These are phyloP conservation scores for Calidris pugnax DNA, from an alignment of 2,113 vertebrate species.

Conservation along the genomic window DNA sequence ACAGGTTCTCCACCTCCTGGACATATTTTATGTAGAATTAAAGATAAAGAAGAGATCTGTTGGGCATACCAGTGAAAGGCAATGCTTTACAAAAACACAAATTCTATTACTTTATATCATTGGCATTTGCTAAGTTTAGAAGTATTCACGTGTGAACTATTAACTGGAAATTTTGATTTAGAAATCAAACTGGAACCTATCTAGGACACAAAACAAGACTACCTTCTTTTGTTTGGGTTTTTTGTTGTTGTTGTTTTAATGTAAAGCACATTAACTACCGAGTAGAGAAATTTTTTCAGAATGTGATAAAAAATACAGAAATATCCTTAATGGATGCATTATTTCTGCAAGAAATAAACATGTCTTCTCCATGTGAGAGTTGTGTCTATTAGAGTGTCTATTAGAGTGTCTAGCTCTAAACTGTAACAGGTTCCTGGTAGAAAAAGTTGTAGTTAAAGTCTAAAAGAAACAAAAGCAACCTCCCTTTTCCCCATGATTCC, in stretches of 20 bases:
- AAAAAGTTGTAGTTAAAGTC: neutral
- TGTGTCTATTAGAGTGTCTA: neutral
- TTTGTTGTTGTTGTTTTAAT: neutral
- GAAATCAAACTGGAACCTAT: neutral
- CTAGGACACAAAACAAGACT: neutral
- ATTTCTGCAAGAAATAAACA: neutral
- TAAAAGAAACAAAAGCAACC: neutral
- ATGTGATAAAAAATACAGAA: neutral
- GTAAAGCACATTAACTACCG: neutral
- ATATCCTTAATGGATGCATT: neutral
- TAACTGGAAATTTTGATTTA: neutral
- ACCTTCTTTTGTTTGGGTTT: neutral
- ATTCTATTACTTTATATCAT: neutral
- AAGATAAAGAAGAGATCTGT: neutral
- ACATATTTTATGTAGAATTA: neutral
- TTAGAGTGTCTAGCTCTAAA: neutral
- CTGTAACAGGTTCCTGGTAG: neutral
- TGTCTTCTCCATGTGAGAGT: neutral
- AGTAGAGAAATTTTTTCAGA: neutral
- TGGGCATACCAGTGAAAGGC: neutral
- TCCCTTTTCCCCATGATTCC: neutral
- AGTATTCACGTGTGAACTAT: neutral
- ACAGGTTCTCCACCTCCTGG: conserved; percentile 91
- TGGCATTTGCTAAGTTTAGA: neutral
- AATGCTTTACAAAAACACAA: neutral